A percentile compares a stretch with the other conserved stretches of the same genome.
Evolutionary conservation across 2,113 vertebrate genomes (phyloP).

Genomic region (Dromas ardeola): DNA sequence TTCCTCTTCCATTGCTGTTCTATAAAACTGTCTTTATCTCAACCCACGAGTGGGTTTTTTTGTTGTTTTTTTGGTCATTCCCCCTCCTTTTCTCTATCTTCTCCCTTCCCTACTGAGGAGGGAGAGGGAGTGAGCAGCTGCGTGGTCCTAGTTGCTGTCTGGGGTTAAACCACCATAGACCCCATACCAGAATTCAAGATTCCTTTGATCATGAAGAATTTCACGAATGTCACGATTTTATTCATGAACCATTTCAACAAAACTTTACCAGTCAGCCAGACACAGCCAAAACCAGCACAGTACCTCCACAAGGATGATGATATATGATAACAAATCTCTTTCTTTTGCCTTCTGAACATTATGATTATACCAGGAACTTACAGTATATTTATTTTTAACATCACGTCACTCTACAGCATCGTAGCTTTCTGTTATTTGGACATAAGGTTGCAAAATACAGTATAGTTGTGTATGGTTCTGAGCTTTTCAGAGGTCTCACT

Average conservation of each 20-base stretch:
- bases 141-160: not conserved
- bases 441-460: not conserved
- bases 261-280: not conserved
- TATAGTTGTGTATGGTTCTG: not conserved
- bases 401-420: not conserved
- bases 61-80: not conserved
- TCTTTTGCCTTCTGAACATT: not conserved
- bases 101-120: not conserved
- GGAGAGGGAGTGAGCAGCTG: not conserved
- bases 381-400: not conserved
- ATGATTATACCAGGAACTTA: not conserved
- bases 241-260: not conserved
- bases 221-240: not conserved
- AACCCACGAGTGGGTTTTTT: not conserved
- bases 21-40: not conserved
- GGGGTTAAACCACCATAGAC: not conserved
- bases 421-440: not conserved
- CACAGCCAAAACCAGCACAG: not conserved
- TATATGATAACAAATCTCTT: not conserved
- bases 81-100: not conserved
- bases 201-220: not conserved
- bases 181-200: not conserved
- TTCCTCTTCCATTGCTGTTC: not conserved
- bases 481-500: not conserved
- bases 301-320: not conserved